Percentiles rank a stretch among this genome's conserved stretches.
Evolutionary conservation across 2,113 vertebrate species (phyloP).

Genomic region (Xenotilapia leptura): DNA sequence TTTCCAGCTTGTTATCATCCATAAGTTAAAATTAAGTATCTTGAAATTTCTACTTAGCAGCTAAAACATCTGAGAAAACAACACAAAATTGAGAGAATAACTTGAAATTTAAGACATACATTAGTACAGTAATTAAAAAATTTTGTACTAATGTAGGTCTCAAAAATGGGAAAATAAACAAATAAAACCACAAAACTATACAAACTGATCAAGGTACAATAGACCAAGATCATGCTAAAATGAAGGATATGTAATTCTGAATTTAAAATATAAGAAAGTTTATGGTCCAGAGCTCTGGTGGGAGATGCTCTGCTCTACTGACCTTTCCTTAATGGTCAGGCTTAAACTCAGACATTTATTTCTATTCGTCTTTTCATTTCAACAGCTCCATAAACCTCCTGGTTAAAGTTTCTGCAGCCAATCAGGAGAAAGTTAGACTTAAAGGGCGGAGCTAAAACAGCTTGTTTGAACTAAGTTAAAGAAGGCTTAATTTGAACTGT

Average conservation of each 20-base stretch:
- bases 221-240: not conserved
- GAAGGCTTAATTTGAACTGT: not conserved
- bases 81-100: not conserved
- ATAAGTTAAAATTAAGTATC: not conserved
- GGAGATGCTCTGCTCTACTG: not conserved
- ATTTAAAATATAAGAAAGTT: not conserved
- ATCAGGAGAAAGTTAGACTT: not conserved
- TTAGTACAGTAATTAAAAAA: not conserved
- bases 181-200: not conserved
- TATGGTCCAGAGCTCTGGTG: not conserved
- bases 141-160: not conserved
- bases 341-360: not conserved
- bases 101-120: not conserved
- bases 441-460: not conserved
- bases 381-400: not conserved
- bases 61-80: not conserved
- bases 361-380: not conserved
- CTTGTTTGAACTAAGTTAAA: not conserved
- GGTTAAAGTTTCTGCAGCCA: not conserved
- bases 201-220: not conserved
- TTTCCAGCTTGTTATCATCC: not conserved
- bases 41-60: not conserved
- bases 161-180: not conserved
- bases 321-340: not conserved
- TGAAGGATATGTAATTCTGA: not conserved